These are phyloP conservation scores for Galagoides demidoff DNA, from an alignment of 2,797 vertebrate genomes.

Conservation along the genomic window DNA sequence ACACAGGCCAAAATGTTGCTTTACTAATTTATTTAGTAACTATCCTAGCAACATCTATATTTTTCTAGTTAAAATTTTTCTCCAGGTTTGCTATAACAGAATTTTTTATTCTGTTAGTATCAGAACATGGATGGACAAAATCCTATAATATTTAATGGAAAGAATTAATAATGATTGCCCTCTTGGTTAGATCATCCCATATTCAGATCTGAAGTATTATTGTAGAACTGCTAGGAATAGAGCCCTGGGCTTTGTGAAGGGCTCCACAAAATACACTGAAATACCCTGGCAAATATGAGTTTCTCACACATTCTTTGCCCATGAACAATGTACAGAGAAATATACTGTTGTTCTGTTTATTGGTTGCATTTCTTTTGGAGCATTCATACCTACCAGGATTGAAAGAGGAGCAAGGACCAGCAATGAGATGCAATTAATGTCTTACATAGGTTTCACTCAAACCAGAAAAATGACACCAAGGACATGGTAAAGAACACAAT, in stretches of 20 bases:
- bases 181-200: not conserved
- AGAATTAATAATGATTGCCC: not conserved
- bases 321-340: not conserved
- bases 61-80: conserved; percentile 5
- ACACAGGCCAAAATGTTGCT: not conserved
- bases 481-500: not conserved
- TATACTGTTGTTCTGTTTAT: conserved; percentile 62
- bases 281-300: not conserved
- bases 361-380: conserved; percentile 15
- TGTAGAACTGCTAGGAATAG: not conserved
- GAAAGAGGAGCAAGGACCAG: conserved; percentile 47
- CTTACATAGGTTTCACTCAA: conserved; percentile 63
- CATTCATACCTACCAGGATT: not conserved
- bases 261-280: not conserved
- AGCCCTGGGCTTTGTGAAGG: not conserved
- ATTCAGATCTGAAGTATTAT: not conserved
- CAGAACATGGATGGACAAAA: not conserved
- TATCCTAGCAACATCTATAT: not conserved
- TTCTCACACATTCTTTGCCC: not conserved
- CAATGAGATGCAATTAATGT: conserved; percentile 53
- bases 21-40: conserved; percentile 38
- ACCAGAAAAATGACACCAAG: conserved; percentile 70
- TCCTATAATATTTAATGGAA: not conserved
- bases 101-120: conserved; percentile 9
- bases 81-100: not conserved